A percentile compares a stretch with the other conserved stretches of the same genome.
Evolutionary conservation across 2,113 vertebrate species (phyloP).

Genomic region (Tylochromis polylepis): DNA sequence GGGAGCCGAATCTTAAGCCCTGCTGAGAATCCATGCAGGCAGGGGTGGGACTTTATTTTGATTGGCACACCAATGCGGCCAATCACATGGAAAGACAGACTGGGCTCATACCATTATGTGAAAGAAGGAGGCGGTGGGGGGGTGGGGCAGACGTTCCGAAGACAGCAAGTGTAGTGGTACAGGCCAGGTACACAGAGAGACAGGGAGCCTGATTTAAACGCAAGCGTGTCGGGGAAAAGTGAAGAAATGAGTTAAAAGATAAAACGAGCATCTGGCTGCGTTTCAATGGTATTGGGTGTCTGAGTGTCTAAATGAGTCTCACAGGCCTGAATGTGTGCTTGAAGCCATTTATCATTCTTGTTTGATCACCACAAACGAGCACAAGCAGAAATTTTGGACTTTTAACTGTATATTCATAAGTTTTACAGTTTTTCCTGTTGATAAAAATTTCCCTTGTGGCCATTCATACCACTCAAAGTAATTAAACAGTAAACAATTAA

Average conservation of each 20-base stretch:
- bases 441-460: not conserved
- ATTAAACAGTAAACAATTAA: not conserved
- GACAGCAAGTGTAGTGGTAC: not conserved
- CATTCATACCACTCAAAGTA: not conserved
- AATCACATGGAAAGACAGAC: accelerated
- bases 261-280: not conserved
- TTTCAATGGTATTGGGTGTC: not conserved
- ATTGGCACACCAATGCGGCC: not conserved
- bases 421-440: not conserved
- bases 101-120: not conserved
- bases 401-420: not conserved
- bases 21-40: not conserved
- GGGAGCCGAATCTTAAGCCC: not conserved
- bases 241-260: not conserved
- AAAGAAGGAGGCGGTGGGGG: not conserved
- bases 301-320: too few relatives aligned
- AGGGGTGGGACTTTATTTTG: not conserved
- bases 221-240: not conserved
- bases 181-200: not conserved
- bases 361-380: not conserved
- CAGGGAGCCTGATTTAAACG: not conserved
- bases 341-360: not conserved
- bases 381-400: not conserved
- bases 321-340: not conserved
- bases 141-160: not conserved